phyloP scores from a whole-genome alignment of 2,888 invertebrate species.

The Buathra laborator region DNA sequence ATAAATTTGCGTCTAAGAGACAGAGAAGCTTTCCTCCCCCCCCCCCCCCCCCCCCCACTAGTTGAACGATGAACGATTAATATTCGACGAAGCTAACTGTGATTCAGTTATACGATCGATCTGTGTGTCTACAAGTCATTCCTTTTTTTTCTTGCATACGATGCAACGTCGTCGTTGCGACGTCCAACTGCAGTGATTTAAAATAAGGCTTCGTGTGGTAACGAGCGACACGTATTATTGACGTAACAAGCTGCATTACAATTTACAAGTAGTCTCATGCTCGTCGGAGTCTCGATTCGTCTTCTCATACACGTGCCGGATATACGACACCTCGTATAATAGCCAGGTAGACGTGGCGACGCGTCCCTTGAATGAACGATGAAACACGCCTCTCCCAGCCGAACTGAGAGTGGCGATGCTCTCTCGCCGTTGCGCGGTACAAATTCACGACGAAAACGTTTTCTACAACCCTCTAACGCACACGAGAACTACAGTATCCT shows the following conservation, averaged over 20 bases:
- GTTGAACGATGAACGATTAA: constrained; percentile 12
- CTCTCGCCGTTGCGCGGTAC: not conserved
- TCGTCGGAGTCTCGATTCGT: constrained; percentile 28
- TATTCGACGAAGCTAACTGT: constrained; percentile 12
- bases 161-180: not conserved
- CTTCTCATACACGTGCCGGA: constrained; percentile 51
- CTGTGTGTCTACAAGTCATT: not conserved
- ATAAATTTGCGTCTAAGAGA: not conserved
- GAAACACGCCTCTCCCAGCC: constrained; percentile 31
- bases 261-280: constrained; percentile 51
- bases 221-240: constrained; percentile 56
- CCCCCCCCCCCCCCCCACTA: too few species aligned
- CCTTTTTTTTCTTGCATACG: too few species aligned
- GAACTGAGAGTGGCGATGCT: not conserved
- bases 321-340: constrained; percentile 56
- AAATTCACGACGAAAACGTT: not conserved
- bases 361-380: constrained; percentile 60
- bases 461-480: not conserved
- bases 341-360: constrained; percentile 56
- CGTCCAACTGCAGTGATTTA: constrained; percentile 32
- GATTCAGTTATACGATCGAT: constrained; percentile 2
- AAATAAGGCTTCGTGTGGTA: constrained; percentile 26
- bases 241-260: constrained; percentile 55
- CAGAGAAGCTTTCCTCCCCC: not conserved
- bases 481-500: too few species aligned